Evolutionary conservation across 2,888 invertebrate species (phyloP).

Genomic region (Auanema freiburgensis): DNA sequence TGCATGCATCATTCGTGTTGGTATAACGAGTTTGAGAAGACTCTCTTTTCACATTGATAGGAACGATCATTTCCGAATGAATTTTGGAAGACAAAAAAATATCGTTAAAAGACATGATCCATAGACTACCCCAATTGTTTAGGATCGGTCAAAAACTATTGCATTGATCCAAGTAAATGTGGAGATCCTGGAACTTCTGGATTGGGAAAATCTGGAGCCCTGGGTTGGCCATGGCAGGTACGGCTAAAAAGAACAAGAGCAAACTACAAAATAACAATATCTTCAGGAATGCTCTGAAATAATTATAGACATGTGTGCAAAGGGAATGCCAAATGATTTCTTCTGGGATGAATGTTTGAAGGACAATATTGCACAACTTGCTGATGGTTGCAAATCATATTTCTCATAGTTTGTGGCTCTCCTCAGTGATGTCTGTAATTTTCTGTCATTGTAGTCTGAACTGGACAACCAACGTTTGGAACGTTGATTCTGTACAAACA

Average conservation of each 20-base stretch:
- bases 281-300: slow-evolving; percentile 86
- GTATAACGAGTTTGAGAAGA: too few species aligned
- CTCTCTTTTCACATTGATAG: too few species aligned
- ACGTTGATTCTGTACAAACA: slow-evolving; percentile 35
- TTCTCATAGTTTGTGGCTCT: slow-evolving; percentile 8
- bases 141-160: slow-evolving; percentile 24
- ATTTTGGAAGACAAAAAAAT: too few species aligned
- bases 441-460: slow-evolving; percentile 13
- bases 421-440: background rate
- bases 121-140: background rate
- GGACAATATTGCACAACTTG: slow-evolving; percentile 1
- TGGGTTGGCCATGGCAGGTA: slow-evolving; percentile 51
- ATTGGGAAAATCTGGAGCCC: slow-evolving; percentile 28
- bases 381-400: slow-evolving; percentile 4
- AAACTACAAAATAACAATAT: background rate
- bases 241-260: background rate
- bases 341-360: slow-evolving; percentile 68
- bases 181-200: slow-evolving; percentile 42
- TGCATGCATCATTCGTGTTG: too few species aligned
- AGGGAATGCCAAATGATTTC: slow-evolving; percentile 81
- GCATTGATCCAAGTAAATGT: slow-evolving; percentile 34
- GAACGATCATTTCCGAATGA: too few species aligned
- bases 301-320: slow-evolving; percentile 88
- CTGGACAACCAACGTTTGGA: slow-evolving; percentile 38
- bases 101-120: background rate